Base-by-base conservation (phyloP, 2,113 vertebrate species). In the Cyanistes caeruleus region DNA sequence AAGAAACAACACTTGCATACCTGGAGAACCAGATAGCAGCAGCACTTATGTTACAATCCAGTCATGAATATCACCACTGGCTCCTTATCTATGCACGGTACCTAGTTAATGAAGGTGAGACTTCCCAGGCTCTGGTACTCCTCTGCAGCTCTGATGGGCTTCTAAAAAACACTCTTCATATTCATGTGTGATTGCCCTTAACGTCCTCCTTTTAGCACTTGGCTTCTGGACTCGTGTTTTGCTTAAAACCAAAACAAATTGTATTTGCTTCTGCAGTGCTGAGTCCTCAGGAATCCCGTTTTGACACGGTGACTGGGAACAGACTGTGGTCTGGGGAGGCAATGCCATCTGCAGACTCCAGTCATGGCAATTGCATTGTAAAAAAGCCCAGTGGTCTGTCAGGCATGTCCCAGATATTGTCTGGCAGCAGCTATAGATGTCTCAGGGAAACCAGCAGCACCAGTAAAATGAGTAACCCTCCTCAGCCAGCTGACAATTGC, bases 41-140 rank as follows among this genome's bases (percentile, higher is more conserved):
- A 1, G 98, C 99, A 7, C 98, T 99, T 77, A 98, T 97, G 7
- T 97, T 99, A 92, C 99, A 98, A 44, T 99, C 99, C 35, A 98
- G 98, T 78, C 98, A 98, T 1, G 99, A 99, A 96, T 99, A 99
- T 90, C 98, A 98, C 82, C 99, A 99, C 97, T 99, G 99, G 99
- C 98, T 99, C 94, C 99, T 99, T 95, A 99, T 99, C 97, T 99
- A 99, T 95, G 98, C 99, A 70, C 98, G 99, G 69, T 99, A 99
- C 98, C 98, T 99, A 6, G 99, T 99, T 88, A 99, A 99, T n/a
- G 99, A 99, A 99, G 99, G 99, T 99, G 93, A 98, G 98, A 22
- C 51, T 43, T 87, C 49, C 63, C 52, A 16, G n/a, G 30, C 44
- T 53, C 6, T 25, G 48, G 5, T 24, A 1, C 28, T 65, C 25